Percentiles rank a stretch among this genome's conserved stretches.
These are phyloP conservation scores for Latheticus oryzae DNA, from an alignment of 2,888 invertebrate genomes.

Conservation along the genomic window DNA sequence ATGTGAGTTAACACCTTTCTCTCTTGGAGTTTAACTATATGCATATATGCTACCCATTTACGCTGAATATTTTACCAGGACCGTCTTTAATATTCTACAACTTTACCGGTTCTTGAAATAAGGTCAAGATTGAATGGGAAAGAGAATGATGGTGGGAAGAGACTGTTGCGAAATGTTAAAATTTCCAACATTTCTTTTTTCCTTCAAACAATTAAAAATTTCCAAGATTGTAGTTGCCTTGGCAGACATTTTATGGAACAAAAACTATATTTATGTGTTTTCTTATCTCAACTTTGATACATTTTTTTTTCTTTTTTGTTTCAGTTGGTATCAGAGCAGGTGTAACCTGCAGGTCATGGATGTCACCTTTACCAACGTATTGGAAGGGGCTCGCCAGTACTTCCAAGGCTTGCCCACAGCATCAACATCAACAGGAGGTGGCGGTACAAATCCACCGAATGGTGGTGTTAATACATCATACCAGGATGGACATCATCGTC, in stretches of 20 bases:
- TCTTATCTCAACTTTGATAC: not conserved
- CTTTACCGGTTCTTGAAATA: no score
- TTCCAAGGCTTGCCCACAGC: slow-evolving; percentile 80
- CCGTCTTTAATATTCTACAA: no score
- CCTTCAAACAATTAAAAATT: not conserved
- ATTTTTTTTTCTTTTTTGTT: slow-evolving; percentile 46
- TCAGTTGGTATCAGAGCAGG: slow-evolving; percentile 59
- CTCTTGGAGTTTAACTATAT: no score
- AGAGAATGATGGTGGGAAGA: slow-evolving; percentile 4
- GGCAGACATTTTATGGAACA: no score
- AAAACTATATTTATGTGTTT: not conserved
- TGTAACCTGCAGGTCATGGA: slow-evolving; percentile 74
- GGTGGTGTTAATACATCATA: slow-evolving; percentile 46
- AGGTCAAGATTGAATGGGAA: not conserved
- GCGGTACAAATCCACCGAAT: slow-evolving; percentile 56
- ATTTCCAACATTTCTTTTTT: no score
- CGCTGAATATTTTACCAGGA: no score
- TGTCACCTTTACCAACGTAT: slow-evolving; percentile 81
- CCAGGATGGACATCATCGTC: no score
- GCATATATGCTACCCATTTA: no score
- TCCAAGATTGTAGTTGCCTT: not conserved
- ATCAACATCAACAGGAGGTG: slow-evolving; percentile 61
- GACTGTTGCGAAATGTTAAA: not conserved
- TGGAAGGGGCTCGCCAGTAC: slow-evolving; percentile 86
- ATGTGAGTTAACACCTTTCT: no score